A percentile compares a stretch with the other conserved stretches of the same genome.
These are phyloP conservation scores for Phragmatobia fuliginosa DNA, from an alignment of 2,888 invertebrate species.

Conservation along the genomic window DNA sequence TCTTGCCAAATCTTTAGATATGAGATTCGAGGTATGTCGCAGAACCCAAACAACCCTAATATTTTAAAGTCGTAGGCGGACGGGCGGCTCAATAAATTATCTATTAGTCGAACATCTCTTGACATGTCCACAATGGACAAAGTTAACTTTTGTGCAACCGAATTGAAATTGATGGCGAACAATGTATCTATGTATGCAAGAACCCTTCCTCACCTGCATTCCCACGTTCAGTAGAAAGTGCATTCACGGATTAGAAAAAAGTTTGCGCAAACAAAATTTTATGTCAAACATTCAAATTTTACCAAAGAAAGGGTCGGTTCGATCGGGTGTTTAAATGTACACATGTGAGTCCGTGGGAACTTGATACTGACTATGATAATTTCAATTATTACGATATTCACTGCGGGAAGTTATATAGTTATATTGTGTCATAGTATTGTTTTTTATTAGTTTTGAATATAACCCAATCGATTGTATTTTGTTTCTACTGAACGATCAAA, in stretches of 20 bases:
- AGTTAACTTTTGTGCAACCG: slow-evolving; percentile 84
- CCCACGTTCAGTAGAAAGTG: slow-evolving; percentile 84
- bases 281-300: slow-evolving; percentile 81
- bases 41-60: slow-evolving; percentile 79
- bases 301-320: slow-evolving; percentile 70
- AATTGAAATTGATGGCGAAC: slow-evolving; percentile 68
- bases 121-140: slow-evolving; percentile 80
- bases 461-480: slow-evolving; percentile 3
- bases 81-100: slow-evolving; percentile 82
- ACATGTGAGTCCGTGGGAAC: slow-evolving; percentile 74
- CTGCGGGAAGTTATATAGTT: slow-evolving; percentile 9
- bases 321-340: slow-evolving; percentile 67
- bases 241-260: slow-evolving; percentile 71
- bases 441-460: slow-evolving; percentile 7
- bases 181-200: slow-evolving; percentile 57
- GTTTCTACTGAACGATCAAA: background rate
- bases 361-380: slow-evolving; percentile 55
- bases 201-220: slow-evolving; percentile 86
- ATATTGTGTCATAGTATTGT: slow-evolving; percentile 17
- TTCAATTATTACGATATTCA: slow-evolving; percentile 43
- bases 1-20: slow-evolving; percentile 72
- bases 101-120: slow-evolving; percentile 83
- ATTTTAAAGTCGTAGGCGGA: slow-evolving; percentile 73
- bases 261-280: slow-evolving; percentile 81
- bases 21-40: slow-evolving; percentile 60